Evolutionary conservation across 2,888 invertebrate genomes (phyloP), one percentile per base, ranked within the genome.

Genomic region (Luperina nickerlii): DNA sequence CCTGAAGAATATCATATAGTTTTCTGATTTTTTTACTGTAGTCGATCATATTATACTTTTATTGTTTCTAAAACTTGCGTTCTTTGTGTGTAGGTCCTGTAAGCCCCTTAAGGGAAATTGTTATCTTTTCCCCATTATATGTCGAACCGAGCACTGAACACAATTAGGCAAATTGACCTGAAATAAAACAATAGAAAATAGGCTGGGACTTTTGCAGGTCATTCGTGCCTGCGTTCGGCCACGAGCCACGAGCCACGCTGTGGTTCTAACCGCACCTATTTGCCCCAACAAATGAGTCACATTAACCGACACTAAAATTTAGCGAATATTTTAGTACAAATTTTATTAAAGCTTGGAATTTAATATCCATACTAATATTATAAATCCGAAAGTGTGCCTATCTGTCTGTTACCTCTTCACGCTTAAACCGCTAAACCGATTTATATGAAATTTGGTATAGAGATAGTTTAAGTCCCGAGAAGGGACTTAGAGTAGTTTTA

Each of bases 241-340:
- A 24, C 81, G 62, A 57, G 27, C 27, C 38, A 66, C 74, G 27
- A 74, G 57, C 63, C 57, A 57, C 69, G 69, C 54, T 76, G 73
- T 63, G 78, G 66, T 42, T 18, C 54, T 38, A 38, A 86, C 84
- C 84, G 67, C 86, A 82, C 73, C 86, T 74, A 85, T 86, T 85
- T 82, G 67, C 74, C 54, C 42, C 57, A 68, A 24, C 78, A 78
- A 85, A 85, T 82, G 78, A 85, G 73, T 65, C 73, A 66, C 73
- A 8, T 63, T 68, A 72, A 77, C 77, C 24, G 38, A 81, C 75
- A 81, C 78, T 82, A 78, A 75, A 79, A 75, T 85, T 27, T 62
- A n/a, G 71, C 66, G 27, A 48, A 76, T 57, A 76, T 77, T 85
- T 81, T 45, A 66, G 63, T 70, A 6, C 51, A 32, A 75, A 73